Evolutionary conservation across 1,140 invertebrate genomes (phyloP), one percentile per base, ranked within the genome.

Genomic region (Nasonia longicornis): DNA sequence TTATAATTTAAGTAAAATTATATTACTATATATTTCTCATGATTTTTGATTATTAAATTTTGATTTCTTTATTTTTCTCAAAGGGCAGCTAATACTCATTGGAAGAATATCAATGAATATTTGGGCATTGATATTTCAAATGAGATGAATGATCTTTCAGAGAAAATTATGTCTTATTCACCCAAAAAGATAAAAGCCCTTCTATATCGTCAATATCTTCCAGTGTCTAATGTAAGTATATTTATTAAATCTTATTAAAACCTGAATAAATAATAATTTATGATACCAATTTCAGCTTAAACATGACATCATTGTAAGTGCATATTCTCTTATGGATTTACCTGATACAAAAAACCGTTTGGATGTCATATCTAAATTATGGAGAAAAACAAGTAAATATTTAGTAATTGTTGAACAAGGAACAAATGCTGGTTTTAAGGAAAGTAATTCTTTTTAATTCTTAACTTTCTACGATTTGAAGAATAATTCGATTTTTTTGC

Each of bases 361-460:
- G 26, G 92, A 96, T 86, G 92, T 93, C 0, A 88, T 98, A 81
- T 89, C 94, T 26, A 96, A 95, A 86, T 90, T 98, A 20, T 98
- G 97, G 97, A 93, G 93, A 64, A 98, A 97, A 91, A 97, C 96
- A 14, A 91, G 94, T 81, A 92, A 94, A 20, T 97, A 96, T 88
- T 90, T 98, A 84, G 92, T 98, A 52, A 91, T 98, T 63, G 93
- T 97, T 16, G 97, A 98, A 90, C 92, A 95, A 85, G 97, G 97
- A 8, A 95, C 94, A 0, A 94, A 93, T 85, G 93, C 94, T 66
- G 97, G 97, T 10, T 98, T 95, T 85, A 91, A 93, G 87, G 92
- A 95, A 87, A 87, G 80, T 84, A 79, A 69, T 74, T 58, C 73
- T 82, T 66, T 64, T 71, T 71, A 75, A 58, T 3, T 75, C 8